Percentiles rank a stretch among this genome's conserved stretches.
Evolutionary conservation across 2,888 invertebrate genomes (phyloP).

Genomic region (Hipparchia sbordonii): DNA sequence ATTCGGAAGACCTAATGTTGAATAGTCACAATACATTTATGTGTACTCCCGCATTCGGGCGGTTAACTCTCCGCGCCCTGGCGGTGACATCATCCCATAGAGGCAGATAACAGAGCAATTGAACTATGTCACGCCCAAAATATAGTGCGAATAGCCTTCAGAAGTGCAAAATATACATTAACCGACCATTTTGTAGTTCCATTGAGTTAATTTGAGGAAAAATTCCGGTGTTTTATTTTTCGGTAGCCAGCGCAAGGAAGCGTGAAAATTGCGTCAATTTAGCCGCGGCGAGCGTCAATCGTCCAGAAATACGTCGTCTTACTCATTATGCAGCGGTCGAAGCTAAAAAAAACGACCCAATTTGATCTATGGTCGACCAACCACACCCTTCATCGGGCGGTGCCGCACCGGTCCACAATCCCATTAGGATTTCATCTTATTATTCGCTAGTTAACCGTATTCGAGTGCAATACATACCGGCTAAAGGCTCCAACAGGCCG

Average conservation of each 20-base stretch:
- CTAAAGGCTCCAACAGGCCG: conserved; percentile 61
- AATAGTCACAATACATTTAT: conserved; percentile 20
- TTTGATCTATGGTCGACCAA: conserved; percentile 49
- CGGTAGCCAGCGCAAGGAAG: conserved; percentile 36
- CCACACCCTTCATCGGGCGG: conserved; percentile 68
- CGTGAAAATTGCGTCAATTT: conserved; percentile 37
- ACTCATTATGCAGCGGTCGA: conserved; percentile 43
- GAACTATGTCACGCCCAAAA: conserved; percentile 71
- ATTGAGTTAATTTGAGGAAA: conserved; percentile 9
- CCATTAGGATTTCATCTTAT: conserved; percentile 48
- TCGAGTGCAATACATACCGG: conserved; percentile 66
- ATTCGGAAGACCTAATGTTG: conserved; percentile 33
- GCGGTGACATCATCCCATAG: conserved; percentile 73
- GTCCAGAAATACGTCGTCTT: conserved; percentile 48
- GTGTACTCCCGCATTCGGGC: conserved; percentile 44
- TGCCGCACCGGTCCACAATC: conserved; percentile 46
- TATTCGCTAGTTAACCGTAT: conserved; percentile 53
- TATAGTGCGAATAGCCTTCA: conserved; percentile 27
- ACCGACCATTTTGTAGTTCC: conserved; percentile 7
- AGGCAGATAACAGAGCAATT: conserved; percentile 68
- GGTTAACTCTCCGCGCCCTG: conserved; percentile 64
- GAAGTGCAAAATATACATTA: conserved; percentile 41
- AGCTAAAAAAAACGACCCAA: conserved; percentile 65
- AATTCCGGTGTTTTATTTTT: conserved; percentile 7
- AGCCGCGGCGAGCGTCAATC: conserved; percentile 40